Conservation (phyloP, 2,888 invertebrate genomes). For the Sarcophaga variegata region DNA sequence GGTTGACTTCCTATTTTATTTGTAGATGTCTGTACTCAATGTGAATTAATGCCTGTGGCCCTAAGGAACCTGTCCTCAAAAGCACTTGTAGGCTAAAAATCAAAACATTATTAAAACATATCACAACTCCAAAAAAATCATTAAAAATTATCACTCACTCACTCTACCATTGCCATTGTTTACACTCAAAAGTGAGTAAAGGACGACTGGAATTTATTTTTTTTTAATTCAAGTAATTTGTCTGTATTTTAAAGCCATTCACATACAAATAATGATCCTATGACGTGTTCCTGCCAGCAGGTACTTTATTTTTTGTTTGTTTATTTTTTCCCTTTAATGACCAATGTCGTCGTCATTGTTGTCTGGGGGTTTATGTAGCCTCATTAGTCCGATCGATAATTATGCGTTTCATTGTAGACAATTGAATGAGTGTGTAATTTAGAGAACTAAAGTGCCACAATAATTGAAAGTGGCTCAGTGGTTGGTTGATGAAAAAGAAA, state of each 20-base stretch:
- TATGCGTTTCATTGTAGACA: conserved; percentile 71
- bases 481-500: conserved; percentile 1
- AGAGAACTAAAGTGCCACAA: conserved; percentile 39
- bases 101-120: background rate
- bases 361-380: background rate
- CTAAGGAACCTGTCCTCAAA: conserved; percentile 13
- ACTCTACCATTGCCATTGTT: conserved; percentile 32
- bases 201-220: background rate
- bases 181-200: too few relatives aligned
- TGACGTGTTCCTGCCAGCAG: conserved; percentile 66
- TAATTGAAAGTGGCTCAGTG: conserved; percentile 33
- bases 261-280: conserved; percentile 67
- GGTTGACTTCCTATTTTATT: conserved; percentile 45
- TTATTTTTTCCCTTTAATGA: background rate
- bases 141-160: too few relatives aligned
- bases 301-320: conserved; percentile 33
- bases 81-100: conserved; percentile 32
- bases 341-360: background rate
- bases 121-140: background rate
- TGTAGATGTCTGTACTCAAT: background rate
- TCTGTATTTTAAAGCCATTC: conserved; percentile 61
- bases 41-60: background rate
- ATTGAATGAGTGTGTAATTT: conserved; percentile 69
- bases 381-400: conserved; percentile 34
- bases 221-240: conserved; percentile 48